These are phyloP conservation scores for Mus musculus DNA, from an alignment of 2,113 vertebrate species.

Conservation along the genomic window DNA sequence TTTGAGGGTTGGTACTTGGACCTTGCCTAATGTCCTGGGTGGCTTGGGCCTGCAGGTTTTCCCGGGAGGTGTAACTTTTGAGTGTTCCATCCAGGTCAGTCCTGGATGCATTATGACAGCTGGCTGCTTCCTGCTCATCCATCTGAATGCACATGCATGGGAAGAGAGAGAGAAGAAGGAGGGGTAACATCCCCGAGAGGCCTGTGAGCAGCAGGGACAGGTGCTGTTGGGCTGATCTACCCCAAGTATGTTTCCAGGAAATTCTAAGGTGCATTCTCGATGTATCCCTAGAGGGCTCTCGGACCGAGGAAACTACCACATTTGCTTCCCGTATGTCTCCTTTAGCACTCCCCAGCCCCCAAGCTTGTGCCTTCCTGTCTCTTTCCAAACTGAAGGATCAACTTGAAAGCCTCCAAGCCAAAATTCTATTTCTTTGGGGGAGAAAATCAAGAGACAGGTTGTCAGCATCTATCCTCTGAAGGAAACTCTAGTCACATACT, in stretches of 20 bases:
- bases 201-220: too few species aligned
- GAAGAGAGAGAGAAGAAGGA: background rate
- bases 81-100: background rate
- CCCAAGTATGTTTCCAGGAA: background rate
- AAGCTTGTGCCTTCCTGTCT: background rate
- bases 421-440: background rate
- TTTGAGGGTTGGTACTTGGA: background rate
- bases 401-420: background rate
- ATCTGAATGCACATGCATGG: background rate
- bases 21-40: background rate
- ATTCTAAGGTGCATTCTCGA: background rate
- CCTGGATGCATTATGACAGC: background rate
- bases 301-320: rapidly evolving
- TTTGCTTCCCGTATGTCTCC: too few species aligned
- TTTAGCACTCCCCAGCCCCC: background rate
- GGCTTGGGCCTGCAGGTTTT: background rate
- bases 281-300: background rate
- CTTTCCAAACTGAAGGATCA: background rate
- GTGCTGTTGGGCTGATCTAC: background rate
- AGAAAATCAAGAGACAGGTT: background rate
- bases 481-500: background rate
- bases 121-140: background rate
- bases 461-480: background rate
- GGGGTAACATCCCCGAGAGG: background rate
- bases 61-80: background rate